Percentiles rank a stretch among this genome's conserved stretches.
Evolutionary conservation across 2,113 vertebrate genomes (phyloP).

Genomic region (Cricetomys ansorgei): DNA sequence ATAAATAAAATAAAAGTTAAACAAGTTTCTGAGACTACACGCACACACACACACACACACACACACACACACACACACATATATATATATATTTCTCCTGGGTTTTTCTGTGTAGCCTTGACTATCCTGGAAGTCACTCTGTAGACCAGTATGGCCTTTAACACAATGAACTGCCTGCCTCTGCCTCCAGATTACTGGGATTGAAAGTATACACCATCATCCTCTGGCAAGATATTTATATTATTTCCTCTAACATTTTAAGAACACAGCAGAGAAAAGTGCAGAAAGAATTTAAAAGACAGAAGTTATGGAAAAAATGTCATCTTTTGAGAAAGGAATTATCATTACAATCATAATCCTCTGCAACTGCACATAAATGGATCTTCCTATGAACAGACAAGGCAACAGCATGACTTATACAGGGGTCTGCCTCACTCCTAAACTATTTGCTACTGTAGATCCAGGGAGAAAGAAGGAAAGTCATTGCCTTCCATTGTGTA

Average conservation of each 20-base stretch:
- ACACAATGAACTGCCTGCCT: too few species aligned
- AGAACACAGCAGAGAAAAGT: neutral
- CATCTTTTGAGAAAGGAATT: neutral
- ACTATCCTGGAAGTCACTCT: too few species aligned
- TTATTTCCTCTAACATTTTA: neutral
- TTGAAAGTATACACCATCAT: too few species aligned
- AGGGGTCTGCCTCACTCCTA: neutral
- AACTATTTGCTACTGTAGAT: neutral
- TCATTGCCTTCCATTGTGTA: neutral
- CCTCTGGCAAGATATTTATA: neutral
- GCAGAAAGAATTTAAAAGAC: neutral
- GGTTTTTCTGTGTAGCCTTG: too few species aligned
- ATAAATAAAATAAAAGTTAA: too few species aligned
- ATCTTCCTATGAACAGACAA: neutral
- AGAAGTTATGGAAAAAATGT: neutral
- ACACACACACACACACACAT: too few species aligned
- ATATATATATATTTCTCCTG: too few species aligned
- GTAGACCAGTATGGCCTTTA: too few species aligned
- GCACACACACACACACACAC: too few species aligned
- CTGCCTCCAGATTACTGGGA: too few species aligned
- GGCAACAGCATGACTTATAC: neutral
- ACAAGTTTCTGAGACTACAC: too few species aligned
- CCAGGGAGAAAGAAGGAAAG: neutral
- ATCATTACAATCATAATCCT: neutral
- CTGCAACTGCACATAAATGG: neutral